Conservation (phyloP, 2,797 vertebrate species). For the Lagodon rhomboides region DNA sequence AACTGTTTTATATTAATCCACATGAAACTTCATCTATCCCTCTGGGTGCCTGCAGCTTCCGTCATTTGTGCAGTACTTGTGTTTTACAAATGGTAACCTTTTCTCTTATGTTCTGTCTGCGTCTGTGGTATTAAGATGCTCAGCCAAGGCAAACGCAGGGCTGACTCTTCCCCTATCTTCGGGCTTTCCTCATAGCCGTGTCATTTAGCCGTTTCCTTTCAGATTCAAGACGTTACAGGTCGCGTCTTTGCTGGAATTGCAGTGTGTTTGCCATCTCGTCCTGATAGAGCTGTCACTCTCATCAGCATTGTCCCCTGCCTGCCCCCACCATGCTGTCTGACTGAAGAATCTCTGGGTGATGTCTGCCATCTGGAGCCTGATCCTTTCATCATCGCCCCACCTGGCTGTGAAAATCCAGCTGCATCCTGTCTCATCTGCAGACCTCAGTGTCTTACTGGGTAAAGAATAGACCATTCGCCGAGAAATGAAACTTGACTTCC, state of each 20-base stretch:
- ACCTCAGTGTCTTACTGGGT: conserved; percentile 35
- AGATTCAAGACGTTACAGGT: conserved; percentile 20
- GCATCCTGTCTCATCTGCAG: conserved; percentile 51
- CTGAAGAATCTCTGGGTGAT: conserved; percentile 61
- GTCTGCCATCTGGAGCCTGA: conserved; percentile 73
- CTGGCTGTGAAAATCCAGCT: conserved; percentile 65
- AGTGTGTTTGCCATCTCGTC: conserved; percentile 19
- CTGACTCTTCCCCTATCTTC: not conserved
- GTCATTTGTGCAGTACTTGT: not conserved
- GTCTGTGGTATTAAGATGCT: conserved; percentile 1
- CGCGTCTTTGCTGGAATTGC: not conserved
- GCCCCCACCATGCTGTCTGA: conserved; percentile 47
- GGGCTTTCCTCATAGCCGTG: not conserved
- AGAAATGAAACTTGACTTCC: conserved; percentile 17
- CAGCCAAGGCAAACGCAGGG: conserved; percentile 13
- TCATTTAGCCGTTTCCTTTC: not conserved
- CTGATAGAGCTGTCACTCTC: conserved; percentile 53
- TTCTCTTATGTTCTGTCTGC: not conserved
- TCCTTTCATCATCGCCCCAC: conserved; percentile 68
- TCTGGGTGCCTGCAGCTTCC: not conserved
- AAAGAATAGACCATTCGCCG: conserved; percentile 27
- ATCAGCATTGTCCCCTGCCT: conserved; percentile 51
- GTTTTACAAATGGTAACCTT: not conserved
- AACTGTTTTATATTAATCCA: not conserved
- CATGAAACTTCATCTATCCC: not conserved